Evolutionary conservation across 2,797 vertebrate genomes (phyloP).

Genomic region (Scyliorhinus canicula): DNA sequence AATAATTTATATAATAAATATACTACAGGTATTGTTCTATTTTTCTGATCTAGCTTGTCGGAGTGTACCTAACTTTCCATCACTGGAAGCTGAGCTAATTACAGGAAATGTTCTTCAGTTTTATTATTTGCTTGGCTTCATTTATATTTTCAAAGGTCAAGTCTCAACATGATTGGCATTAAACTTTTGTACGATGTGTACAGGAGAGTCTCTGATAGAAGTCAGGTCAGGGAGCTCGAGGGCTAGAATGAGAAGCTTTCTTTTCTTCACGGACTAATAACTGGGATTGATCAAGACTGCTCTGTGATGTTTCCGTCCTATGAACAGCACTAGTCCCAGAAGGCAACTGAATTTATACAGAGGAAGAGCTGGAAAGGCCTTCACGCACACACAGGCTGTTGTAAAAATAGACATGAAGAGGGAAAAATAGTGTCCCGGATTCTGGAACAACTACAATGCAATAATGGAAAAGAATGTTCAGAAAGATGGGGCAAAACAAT

Average conservation of each 20-base stretch:
- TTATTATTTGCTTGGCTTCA: conserved; percentile 36
- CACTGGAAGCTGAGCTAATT: conserved; percentile 9
- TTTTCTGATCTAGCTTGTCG: background rate
- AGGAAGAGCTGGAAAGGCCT: background rate
- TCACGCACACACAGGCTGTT: background rate
- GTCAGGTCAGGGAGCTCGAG: background rate
- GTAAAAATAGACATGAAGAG: background rate
- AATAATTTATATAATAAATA: background rate
- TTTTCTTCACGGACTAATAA: background rate
- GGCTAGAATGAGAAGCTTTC: background rate
- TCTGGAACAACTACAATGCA: background rate
- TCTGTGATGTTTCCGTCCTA: background rate
- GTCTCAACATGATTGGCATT: conserved; percentile 23
- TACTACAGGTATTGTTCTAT: background rate
- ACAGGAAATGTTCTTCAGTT: background rate
- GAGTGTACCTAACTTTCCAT: background rate
- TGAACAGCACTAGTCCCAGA: background rate
- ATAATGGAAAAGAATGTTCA: background rate
- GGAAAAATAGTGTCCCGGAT: background rate
- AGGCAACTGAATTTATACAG: background rate
- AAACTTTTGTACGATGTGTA: background rate
- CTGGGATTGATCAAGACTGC: conserved; percentile 6
- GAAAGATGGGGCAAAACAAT: background rate
- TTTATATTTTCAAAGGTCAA: conserved; percentile 35
- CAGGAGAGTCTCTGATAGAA: background rate